Base-by-base conservation (phyloP, 1,140 invertebrate genomes). In the Hirudo medicinalis region DNA sequence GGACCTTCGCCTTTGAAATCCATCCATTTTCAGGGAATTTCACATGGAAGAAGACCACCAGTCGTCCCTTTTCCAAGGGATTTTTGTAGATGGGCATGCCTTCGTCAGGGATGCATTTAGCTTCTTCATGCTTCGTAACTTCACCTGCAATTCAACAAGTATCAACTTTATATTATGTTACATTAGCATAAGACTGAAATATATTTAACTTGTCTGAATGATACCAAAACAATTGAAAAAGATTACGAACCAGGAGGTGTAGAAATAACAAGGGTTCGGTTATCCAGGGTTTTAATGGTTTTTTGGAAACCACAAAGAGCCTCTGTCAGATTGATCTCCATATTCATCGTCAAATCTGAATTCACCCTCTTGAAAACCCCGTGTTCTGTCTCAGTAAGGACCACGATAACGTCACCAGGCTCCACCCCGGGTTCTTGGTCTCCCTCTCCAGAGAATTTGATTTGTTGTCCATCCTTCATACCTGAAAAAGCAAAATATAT, bases 31-130 rank as follows among this genome's bases (percentile, higher is more conserved):
- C 83, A 1, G 95, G 95, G 84, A 97, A 97, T 76, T 90, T 88
- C 25, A 98, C 91, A 75, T 87, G 80, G 80, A 97, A 97, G 79
- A 94, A 90, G 74, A 98, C 89, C 72, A 97, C 90, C 17, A 98
- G 85, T 72, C 89, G 88, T 54, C 97, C 97, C 78, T 93, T 95
- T 77, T 96, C 92, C 80, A 95, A 92, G 55, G 94, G 94, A 85
- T 96, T 94, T 79, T 92, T 92, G 79, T 94, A 93, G 72, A 89
- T 87, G 0, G 97, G 97, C 96, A 99, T 99, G 71, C 94, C 94
- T 84, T 98, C 95, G 76, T 89, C 89, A 72, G 89, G 76, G 57
- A 99, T 87, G 81, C 88, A 92, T 82, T 94, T 97, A 15, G 96
- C 85, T 76, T 93, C 91, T 73, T 88, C 90, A 79, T 94, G 90